Base-by-base conservation (phyloP, 2,888 invertebrate genomes). In the Standfussiana lucernea region DNA sequence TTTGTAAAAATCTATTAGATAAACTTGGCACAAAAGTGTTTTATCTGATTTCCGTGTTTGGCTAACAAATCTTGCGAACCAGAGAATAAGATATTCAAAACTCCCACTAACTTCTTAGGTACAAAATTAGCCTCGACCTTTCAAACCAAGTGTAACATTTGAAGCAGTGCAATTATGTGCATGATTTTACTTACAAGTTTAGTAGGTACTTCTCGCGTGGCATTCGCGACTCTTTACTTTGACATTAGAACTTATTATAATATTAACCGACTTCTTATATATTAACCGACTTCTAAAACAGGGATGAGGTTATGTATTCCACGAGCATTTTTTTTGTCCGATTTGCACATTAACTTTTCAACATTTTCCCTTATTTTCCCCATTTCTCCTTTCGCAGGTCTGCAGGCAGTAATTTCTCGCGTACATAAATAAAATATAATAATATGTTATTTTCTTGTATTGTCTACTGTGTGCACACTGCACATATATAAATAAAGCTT, bases 41-140 rank as follows among this genome's bases (percentile, higher is more conserved):
- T 56, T 56, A 47, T 53, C 35, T 28, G 28, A 56, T 77, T 66
- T 77, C 32, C 18, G 10, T 21, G 21, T 32, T 77, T 66, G 18
- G 45, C 45, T 21, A 59, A 65, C 4, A 40, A 77, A 67, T 47
- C 24, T 15, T 28, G 71, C 37, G 66, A 77, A 35, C 1, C 66
- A 66, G 37, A 56, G 24, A 65, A 32, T 11, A 50, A 32, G 62
- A 45, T 35, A 61, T 32, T 40, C 32, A 28, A 28, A 56, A 56
- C 28, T 56, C 15, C 15, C 13, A 15, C 53, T 3, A 6, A 56
- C 28, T 50, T 50, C 50, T 21, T 50, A 37, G 3, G 5, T 37
- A 47, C n/a, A 56, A 42, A 53, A 62, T 15, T 62, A 28, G 32
- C 35, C 62, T 84, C 62, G 47, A 75, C 61, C 45, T 82, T 82